These are phyloP conservation scores for Drosophila sp. DNA, from an alignment of 1,140 invertebrate genomes.

Conservation along the genomic window DNA sequence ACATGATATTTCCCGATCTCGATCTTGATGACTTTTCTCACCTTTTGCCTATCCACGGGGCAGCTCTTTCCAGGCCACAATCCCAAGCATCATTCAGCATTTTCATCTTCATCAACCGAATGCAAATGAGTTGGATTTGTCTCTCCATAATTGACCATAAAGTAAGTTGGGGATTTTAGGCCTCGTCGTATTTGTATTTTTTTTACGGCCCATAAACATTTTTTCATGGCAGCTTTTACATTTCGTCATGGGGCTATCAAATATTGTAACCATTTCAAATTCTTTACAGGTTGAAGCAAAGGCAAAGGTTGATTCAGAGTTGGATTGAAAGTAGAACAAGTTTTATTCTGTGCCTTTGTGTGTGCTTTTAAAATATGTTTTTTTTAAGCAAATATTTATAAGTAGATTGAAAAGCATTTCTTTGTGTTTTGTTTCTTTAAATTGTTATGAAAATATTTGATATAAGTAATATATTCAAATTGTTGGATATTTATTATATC, in stretches of 20 bases:
- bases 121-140: constrained; percentile 60
- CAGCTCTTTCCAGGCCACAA: constrained; percentile 37
- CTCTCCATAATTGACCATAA: constrained; percentile 51
- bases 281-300: constrained; percentile 26
- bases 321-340: constrained; percentile 15
- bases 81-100: constrained; percentile 9
- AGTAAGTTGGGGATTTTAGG: constrained; percentile 37
- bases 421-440: constrained; percentile 16
- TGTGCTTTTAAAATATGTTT: constrained; percentile 34
- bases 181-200: constrained; percentile 30
- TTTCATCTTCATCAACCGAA: constrained; percentile 40
- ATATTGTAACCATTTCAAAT: constrained; percentile 44
- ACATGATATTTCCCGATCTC: no score
- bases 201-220: constrained; percentile 37
- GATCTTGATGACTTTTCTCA: constrained; percentile 9
- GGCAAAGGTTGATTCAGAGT: not conserved
- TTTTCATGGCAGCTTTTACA: constrained; percentile 58
- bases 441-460: constrained; percentile 35
- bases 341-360: constrained; percentile 21
- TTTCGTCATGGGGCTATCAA: constrained; percentile 54
- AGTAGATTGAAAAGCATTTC: constrained; percentile 29
- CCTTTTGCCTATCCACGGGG: constrained; percentile 50
- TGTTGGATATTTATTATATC: no score
- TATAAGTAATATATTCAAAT: not conserved
- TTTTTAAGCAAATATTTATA: constrained; percentile 27